Percentiles rank a stretch among this genome's conserved stretches.
Evolutionary conservation across 2,113 vertebrate species (phyloP).

Genomic region (Ophthalmotilapia sp.): DNA sequence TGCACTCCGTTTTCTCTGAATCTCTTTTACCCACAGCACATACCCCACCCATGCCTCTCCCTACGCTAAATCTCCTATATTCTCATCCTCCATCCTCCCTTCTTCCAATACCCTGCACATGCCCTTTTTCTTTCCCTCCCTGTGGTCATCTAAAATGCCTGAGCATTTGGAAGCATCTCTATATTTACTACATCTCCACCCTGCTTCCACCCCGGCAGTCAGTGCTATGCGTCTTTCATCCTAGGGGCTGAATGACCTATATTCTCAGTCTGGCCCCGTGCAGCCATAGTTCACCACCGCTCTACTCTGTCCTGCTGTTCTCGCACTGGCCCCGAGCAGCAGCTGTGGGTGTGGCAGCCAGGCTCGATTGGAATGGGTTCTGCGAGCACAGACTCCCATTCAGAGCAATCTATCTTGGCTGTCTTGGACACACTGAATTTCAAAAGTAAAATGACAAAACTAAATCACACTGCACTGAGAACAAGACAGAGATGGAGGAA

Average conservation of each 20-base stretch:
- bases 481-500: neutral
- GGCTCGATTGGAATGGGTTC: slow-evolving; percentile 36
- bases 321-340: slow-evolving; percentile 15
- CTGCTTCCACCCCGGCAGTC: slow-evolving; percentile 24
- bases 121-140: slow-evolving; percentile 25
- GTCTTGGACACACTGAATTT: slow-evolving; percentile 4
- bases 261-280: slow-evolving; percentile 51
- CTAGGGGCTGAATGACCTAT: slow-evolving; percentile 57
- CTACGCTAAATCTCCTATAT: slow-evolving; percentile 5
- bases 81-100: neutral
- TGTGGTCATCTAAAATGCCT: slow-evolving; percentile 43
- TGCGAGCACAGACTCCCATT: slow-evolving; percentile 11
- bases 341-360: slow-evolving; percentile 45
- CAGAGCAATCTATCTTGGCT: slow-evolving; percentile 15
- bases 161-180: slow-evolving; percentile 42
- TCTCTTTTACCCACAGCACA: neutral
- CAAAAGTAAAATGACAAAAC: slow-evolving; percentile 17
- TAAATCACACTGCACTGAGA: neutral
- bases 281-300: slow-evolving; percentile 29
- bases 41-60: slow-evolving; percentile 5
- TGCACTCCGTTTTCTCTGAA: neutral
- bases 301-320: neutral
- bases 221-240: slow-evolving; percentile 62
- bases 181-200: slow-evolving; percentile 56
- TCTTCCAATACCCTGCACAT: slow-evolving; percentile 2